These are phyloP conservation scores for Leucoptera coffeella DNA, from an alignment of 2,888 invertebrate species.

Conservation along the genomic window DNA sequence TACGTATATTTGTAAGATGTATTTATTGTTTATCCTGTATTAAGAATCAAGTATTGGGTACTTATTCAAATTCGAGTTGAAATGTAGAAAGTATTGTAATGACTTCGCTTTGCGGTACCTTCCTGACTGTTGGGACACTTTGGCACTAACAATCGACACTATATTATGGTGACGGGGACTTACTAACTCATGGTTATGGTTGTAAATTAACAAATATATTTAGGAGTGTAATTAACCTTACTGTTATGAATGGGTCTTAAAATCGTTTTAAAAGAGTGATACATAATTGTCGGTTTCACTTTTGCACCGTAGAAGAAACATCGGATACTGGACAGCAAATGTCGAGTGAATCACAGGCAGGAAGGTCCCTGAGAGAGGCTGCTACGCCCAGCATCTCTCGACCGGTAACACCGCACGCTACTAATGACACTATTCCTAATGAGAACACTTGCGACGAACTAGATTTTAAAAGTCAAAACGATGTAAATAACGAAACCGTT, in stretches of 20 bases:
- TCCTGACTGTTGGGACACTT: constrained; percentile 51
- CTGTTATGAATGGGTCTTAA: too few species aligned
- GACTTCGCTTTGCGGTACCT: constrained; percentile 54
- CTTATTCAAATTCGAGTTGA: too few species aligned
- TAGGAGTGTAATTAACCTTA: too few species aligned
- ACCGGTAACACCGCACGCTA: constrained; percentile 35
- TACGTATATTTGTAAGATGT: constrained; percentile 1
- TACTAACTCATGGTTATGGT: constrained; percentile 1
- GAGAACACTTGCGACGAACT: too few species aligned
- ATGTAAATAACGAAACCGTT: too few species aligned
- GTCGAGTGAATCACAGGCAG: constrained; percentile 56
- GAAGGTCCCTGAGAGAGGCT: constrained; percentile 56
- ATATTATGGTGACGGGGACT: constrained; percentile 34
- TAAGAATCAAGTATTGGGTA: too few species aligned
- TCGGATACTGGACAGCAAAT: constrained; percentile 48
- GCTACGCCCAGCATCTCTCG: constrained; percentile 29
- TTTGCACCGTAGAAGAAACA: constrained; percentile 51
- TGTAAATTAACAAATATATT: too few species aligned
- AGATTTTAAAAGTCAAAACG: too few species aligned
- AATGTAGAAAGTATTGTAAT: constrained; percentile 24
- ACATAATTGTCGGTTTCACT: constrained; percentile 39
- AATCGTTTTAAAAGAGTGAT: constrained; percentile 3
- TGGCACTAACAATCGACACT: constrained; percentile 35
- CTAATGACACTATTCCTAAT: too few species aligned
- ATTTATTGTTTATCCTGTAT: too few species aligned